Conservation (phyloP, 2,797 vertebrate genomes). For the Spinus olivaceus region DNA sequence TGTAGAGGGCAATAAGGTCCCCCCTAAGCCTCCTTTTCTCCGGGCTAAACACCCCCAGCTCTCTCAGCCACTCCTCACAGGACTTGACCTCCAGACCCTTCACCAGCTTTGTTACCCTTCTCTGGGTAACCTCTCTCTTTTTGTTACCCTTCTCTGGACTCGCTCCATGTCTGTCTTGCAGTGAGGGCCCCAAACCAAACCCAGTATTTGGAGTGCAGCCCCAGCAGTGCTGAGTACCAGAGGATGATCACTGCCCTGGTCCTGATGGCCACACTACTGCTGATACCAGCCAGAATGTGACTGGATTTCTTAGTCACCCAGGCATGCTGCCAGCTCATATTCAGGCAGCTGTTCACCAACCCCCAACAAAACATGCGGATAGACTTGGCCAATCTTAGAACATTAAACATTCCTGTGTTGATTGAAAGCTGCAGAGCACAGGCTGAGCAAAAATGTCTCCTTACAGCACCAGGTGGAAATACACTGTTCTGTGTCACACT, state of each 20-base stretch:
- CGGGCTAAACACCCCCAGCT: background rate
- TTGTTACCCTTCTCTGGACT: background rate
- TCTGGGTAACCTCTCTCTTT: background rate
- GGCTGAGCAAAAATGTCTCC: background rate
- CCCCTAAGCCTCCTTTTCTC: background rate
- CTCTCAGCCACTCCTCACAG: background rate
- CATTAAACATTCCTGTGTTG: background rate
- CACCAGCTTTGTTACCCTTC: background rate
- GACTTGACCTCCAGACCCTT: background rate
- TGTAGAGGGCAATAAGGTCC: fast-evolving
- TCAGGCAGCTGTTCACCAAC: background rate
- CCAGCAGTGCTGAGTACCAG: background rate
- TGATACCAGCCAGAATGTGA: background rate
- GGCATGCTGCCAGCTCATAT: background rate
- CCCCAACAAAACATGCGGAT: background rate
- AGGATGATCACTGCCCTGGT: background rate
- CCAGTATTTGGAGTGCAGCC: background rate
- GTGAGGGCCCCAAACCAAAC: background rate
- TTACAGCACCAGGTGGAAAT: background rate
- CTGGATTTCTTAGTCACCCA: background rate
- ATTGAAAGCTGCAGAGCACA: background rate
- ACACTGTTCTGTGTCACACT: background rate
- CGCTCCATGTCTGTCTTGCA: fast-evolving
- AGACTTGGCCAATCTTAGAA: background rate
- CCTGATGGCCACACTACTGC: background rate